phyloP scores from a whole-genome alignment of 1,140 invertebrate species.

The Drosophila kurseongensis region DNA sequence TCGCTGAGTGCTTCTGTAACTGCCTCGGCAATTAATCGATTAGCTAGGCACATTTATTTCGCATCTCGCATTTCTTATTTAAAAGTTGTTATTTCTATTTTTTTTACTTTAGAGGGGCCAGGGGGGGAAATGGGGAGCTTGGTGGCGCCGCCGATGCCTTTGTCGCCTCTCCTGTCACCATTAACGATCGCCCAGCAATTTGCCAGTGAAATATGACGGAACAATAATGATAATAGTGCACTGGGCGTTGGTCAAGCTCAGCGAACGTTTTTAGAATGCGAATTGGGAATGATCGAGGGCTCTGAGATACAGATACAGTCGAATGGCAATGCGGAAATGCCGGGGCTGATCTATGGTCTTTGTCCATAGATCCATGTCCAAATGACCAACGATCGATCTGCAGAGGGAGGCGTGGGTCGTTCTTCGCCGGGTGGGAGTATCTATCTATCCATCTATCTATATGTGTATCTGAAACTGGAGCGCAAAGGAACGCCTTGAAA shows the following conservation, averaged over 20 bases:
- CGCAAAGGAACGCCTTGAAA: slow-evolving; percentile 40
- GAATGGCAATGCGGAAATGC: slow-evolving; percentile 46
- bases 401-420: slow-evolving; percentile 16
- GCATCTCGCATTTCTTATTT: slow-evolving; percentile 30
- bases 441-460: neutral
- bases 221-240: slow-evolving; percentile 56
- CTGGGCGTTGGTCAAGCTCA: slow-evolving; percentile 43
- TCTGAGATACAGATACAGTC: slow-evolving; percentile 5
- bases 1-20: slow-evolving; percentile 10
- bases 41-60: slow-evolving; percentile 44
- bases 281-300: slow-evolving; percentile 39
- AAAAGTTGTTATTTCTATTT: neutral
- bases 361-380: slow-evolving; percentile 8
- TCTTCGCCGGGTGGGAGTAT: slow-evolving; percentile 15
- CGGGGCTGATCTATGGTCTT: slow-evolving; percentile 22
- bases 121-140: slow-evolving; percentile 1
- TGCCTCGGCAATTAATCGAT: slow-evolving; percentile 65
- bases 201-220: slow-evolving; percentile 56
- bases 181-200: slow-evolving; percentile 41
- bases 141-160: slow-evolving; percentile 6
- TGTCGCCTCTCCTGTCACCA: slow-evolving; percentile 42
- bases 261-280: slow-evolving; percentile 19
- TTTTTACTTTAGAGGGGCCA: slow-evolving; percentile 5
- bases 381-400: slow-evolving; percentile 33
- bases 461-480: slow-evolving; percentile 19